Conservation (phyloP, 2,113 vertebrate species). For the Leucosticte australis region DNA sequence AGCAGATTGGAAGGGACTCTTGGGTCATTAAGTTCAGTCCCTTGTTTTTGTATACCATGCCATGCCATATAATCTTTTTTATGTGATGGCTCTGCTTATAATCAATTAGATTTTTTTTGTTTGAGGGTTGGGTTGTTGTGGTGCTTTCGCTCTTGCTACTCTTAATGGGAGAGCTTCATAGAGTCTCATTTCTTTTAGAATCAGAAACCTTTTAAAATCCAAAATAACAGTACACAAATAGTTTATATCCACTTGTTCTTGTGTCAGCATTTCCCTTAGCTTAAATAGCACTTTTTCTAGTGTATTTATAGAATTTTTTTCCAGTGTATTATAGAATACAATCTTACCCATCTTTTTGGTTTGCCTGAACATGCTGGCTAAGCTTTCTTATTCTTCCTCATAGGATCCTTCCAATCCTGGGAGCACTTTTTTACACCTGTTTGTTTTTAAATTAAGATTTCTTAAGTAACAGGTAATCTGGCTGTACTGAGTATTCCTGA, state of each 20-base stretch:
- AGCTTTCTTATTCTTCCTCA: background rate
- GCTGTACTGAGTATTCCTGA: background rate
- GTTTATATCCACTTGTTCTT: background rate
- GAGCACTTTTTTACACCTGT: background rate
- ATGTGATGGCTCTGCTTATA: conserved; percentile 37
- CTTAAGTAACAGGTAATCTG: background rate
- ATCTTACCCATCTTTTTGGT: background rate
- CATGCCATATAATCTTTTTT: conserved; percentile 48
- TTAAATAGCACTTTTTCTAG: background rate
- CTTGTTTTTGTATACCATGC: too few species aligned
- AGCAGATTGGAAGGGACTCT: conserved; percentile 58
- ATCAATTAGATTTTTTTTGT: background rate
- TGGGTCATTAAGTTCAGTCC: conserved; percentile 53
- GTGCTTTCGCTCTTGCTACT: background rate
- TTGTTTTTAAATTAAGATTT: background rate
- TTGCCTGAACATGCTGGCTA: background rate
- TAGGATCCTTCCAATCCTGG: background rate
- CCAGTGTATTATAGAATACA: background rate
- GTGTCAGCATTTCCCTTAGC: background rate
- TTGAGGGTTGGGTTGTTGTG: background rate
- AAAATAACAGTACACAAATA: background rate
- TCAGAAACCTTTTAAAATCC: background rate
- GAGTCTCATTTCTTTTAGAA: conserved; percentile 6
- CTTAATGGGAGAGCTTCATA: background rate
- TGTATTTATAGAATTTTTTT: background rate